Base-by-base conservation (phyloP, 1,140 invertebrate species). In the Eupristina koningsbergeri region DNA sequence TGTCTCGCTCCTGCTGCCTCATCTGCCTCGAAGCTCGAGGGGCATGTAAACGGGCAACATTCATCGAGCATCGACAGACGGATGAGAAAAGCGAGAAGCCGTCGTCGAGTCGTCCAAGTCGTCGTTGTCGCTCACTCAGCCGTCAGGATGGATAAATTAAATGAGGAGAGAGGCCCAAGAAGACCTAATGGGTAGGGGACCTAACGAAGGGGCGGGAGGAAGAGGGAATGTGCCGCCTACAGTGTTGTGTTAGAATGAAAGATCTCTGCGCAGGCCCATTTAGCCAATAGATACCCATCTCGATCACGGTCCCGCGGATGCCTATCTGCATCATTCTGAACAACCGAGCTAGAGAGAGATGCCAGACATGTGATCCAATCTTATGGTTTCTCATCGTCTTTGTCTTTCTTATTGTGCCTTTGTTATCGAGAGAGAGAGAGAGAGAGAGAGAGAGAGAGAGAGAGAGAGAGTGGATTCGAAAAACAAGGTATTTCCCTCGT, bases 201-300 rank as follows among this genome's bases (percentile, higher is more conserved):
- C 15, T 31, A 80, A 29, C 1, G 34, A 80, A 8, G 39, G 69
- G 58, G 69, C 41, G 47, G 39, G 50, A 74, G 29, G 45, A 67
- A 47, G 73, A 74, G 63, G 39, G 63, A 77, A 77, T 39, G 63
- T 47, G 58, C 84, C 85, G 85, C 86, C 85, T 86, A 85, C 53
- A 81, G 31, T 71, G 69, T 80, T 89, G 89, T 89, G 90, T 88
- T 89, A 91, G 90, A 91, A 91, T 91, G 91, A 91, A 89, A 87
- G 88, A 91, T 92, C 89, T 90, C 85, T 88, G 81, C 80, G 82
- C 63, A 86, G 86, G 87, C 88, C 87, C 87, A 89, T 91, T 90
- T 91, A 90, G 89, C 87, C 87, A 84, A 88, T 86, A 89, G 90
- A 92, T 92, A 92, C 86, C 85, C 85, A 91, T 92, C 90, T 90